phyloP scores from a whole-genome alignment of 1,140 invertebrate species.

The Drosophila guanche region DNA sequence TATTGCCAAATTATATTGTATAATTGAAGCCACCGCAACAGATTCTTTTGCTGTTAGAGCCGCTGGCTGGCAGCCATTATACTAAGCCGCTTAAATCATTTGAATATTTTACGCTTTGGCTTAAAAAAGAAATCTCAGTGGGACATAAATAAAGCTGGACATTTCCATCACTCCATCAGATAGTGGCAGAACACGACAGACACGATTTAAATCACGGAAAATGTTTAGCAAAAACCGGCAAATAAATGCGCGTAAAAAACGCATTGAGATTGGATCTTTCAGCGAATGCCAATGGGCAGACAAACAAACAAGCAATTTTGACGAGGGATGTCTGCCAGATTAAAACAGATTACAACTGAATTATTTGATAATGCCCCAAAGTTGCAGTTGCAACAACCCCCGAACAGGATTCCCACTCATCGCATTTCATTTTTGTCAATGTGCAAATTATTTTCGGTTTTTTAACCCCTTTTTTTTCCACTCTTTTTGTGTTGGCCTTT shows the following conservation, averaged over 20 bases:
- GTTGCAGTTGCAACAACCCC: constrained; percentile 16
- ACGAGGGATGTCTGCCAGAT: constrained; percentile 44
- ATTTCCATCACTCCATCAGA: constrained; percentile 48
- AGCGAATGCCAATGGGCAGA: not conserved
- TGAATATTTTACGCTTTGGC: constrained; percentile 26
- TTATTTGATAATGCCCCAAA: constrained; percentile 65
- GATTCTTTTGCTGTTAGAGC: constrained; percentile 46
- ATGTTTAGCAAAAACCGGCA: constrained; percentile 67
- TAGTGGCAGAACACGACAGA: constrained; percentile 13
- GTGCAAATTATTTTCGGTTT: constrained; percentile 53
- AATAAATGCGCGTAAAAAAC: constrained; percentile 51
- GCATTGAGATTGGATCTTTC: constrained; percentile 19
- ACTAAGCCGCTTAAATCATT: constrained; percentile 73
- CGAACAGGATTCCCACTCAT: not conserved
- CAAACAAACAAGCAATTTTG: constrained; percentile 52
- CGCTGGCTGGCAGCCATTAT: constrained; percentile 59
- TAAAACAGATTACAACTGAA: constrained; percentile 70
- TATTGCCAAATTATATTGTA: constrained; percentile 46
- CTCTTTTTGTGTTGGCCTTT: constrained; percentile 4
- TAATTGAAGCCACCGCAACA: constrained; percentile 52
- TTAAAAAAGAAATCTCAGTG: constrained; percentile 27
- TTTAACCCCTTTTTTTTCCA: constrained; percentile 21
- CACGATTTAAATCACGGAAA: constrained; percentile 56
- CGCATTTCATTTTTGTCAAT: constrained; percentile 49
- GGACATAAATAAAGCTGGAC: constrained; percentile 53